These are phyloP conservation scores for Otus scops DNA, from an alignment of 2,797 vertebrate species.

Conservation along the genomic window DNA sequence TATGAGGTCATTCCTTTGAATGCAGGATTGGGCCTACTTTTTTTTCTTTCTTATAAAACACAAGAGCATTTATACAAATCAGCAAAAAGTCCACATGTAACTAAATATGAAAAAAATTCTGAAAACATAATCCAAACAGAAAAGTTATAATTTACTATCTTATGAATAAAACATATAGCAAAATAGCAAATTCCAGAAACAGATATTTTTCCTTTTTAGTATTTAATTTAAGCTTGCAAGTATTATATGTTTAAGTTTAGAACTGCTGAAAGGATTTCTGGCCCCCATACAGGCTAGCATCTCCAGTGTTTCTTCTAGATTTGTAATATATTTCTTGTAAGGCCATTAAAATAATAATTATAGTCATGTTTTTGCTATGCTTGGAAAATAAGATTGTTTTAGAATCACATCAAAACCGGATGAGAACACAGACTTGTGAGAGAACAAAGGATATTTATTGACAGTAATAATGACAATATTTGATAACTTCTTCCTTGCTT, in stretches of 20 bases:
- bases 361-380: background rate
- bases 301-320: background rate
- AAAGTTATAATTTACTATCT: background rate
- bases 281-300: background rate
- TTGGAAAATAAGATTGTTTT: background rate
- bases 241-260: background rate
- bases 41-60: background rate
- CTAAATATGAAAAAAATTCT: background rate
- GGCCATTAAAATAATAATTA: background rate
- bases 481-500: background rate
- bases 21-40: background rate
- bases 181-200: background rate
- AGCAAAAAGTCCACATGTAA: background rate
- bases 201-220: background rate
- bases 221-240: background rate
- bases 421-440: background rate
- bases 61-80: background rate
- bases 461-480: background rate
- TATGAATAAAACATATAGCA: background rate
- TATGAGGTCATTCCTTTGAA: background rate
- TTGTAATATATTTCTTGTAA: background rate
- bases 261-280: background rate
- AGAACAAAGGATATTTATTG: background rate
- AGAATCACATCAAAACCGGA: background rate
- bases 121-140: background rate